Percentiles rank a stretch among this genome's conserved stretches.
phyloP scores from a whole-genome alignment of 2,113 vertebrate species.

The Pandion haliaetus region DNA sequence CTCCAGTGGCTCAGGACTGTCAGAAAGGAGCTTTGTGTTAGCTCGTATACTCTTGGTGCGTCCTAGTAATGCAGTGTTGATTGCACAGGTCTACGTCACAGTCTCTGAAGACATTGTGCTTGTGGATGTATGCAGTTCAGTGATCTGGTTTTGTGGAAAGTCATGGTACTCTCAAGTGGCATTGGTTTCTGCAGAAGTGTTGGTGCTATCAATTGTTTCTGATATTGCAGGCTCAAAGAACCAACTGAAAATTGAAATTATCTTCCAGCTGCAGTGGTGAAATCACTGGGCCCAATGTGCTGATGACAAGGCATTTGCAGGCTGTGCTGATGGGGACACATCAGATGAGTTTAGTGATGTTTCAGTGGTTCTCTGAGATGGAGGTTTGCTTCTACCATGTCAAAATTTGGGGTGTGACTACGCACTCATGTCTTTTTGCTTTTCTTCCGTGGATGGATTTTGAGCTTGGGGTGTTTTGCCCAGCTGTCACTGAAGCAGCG shows the following conservation, averaged over 20 bases:
- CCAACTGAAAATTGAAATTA: neutral
- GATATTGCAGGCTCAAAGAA: neutral
- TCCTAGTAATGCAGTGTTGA: neutral
- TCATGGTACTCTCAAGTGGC: neutral
- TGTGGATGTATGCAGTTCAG: neutral
- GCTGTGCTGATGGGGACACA: neutral
- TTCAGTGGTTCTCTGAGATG: neutral
- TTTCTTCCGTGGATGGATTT: neutral
- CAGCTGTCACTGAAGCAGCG: neutral
- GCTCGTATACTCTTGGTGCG: neutral
- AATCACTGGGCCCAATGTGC: neutral
- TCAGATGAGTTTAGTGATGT: neutral
- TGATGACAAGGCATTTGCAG: neutral
- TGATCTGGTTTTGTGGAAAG: neutral
- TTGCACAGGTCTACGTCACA: neutral
- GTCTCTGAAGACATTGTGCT: neutral
- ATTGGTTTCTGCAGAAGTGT: neutral
- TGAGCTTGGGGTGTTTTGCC: neutral
- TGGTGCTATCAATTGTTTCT: neutral
- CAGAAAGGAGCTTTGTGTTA: neutral
- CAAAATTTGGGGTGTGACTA: neutral
- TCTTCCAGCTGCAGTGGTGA: neutral
- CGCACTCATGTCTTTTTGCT: neutral
- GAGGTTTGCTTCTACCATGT: neutral
- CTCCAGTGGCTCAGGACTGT: neutral